Evolutionary conservation across 2,888 invertebrate genomes (phyloP).

Genomic region (Euclidia mi): DNA sequence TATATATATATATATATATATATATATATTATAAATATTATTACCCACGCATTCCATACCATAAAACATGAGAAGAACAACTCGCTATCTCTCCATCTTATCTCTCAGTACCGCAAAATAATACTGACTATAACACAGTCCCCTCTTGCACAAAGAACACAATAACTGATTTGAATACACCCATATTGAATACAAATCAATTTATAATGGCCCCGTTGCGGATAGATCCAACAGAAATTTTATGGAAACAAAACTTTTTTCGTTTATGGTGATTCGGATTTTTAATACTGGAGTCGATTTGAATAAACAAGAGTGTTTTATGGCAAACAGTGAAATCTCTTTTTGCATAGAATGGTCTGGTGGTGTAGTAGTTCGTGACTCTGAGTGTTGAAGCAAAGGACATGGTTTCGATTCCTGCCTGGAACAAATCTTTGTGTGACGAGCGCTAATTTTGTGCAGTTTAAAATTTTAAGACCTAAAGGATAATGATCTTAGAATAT

Average conservation of each 20-base stretch:
- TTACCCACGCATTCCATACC: too few species aligned
- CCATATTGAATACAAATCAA: constrained; percentile 80
- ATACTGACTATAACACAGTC: constrained; percentile 54
- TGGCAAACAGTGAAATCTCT: too few species aligned
- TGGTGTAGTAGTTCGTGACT: too few species aligned
- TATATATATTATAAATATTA: too few species aligned
- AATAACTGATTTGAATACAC: constrained; percentile 83
- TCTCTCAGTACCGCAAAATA: constrained; percentile 41
- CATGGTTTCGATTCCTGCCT: too few species aligned
- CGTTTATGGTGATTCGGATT: constrained; percentile 59
- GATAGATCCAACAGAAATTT: constrained; percentile 65
- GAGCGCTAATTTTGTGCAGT: too few species aligned
- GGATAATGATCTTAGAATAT: too few species aligned
- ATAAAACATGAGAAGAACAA: neutral
- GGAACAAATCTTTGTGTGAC: too few species aligned
- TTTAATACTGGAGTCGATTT: constrained; percentile 32
- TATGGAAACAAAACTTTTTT: constrained; percentile 67
- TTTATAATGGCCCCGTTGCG: constrained; percentile 66
- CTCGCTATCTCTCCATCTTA: constrained; percentile 5
- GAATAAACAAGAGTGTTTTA: constrained; percentile 37
- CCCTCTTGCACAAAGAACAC: constrained; percentile 74
- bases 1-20: neutral
- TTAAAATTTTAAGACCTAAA: too few species aligned
- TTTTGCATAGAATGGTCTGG: too few species aligned
- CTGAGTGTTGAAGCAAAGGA: too few species aligned